Base-by-base conservation (phyloP, 2,888 invertebrate genomes). In the Ormyrus thymus region DNA sequence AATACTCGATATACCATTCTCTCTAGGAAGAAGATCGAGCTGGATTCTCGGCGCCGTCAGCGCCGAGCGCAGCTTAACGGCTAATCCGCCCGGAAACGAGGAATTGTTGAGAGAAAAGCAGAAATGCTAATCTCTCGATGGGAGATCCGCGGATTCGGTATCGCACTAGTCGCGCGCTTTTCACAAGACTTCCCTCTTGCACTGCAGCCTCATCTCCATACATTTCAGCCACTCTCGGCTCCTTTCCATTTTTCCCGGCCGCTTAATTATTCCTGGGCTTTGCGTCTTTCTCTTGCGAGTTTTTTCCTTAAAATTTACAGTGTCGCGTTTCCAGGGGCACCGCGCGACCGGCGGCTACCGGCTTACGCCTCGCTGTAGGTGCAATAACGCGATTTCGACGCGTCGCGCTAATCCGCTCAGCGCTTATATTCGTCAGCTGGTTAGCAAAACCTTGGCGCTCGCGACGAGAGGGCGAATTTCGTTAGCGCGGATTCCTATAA, bases 81-180 rank as follows among this genome's bases (percentile, higher is more conserved):
- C 88, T 89, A 88, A 89, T 89, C 88, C 87, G 86, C 85, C 86
- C 84, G 86, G 86, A 86, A 89, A 89, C 87, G 88, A 86, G 84
- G 81, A 84, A 89, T 87, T 87, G 88, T 87, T 87, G 88, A 87
- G 89, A 88, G 88, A 88, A 89, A 88, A 88, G 88, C 87, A 85
- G 87, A 88, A 89, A 89, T 87, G 87, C 89, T 89, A 89, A 89
- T 89, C 89, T 89, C 88, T 86, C 88, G 88, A 89, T 89, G 89
- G 86, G 86, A 88, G 73, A 78, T 81, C 75, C 78, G 81, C 70
- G 73, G 59, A 78, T 78, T 68, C 80, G 78, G 75, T 78, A 78
- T 78, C 71, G 68, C 53, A 75, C 75, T 53, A 15, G 82, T 82
- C 80, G 82, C 80, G 82, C 83, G 82, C 83, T 83, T 82, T 82